Evolutionary conservation across 2,113 vertebrate species (phyloP), one percentile per base, ranked within the genome.

Genomic region (Crotophaga sulcirostris): DNA sequence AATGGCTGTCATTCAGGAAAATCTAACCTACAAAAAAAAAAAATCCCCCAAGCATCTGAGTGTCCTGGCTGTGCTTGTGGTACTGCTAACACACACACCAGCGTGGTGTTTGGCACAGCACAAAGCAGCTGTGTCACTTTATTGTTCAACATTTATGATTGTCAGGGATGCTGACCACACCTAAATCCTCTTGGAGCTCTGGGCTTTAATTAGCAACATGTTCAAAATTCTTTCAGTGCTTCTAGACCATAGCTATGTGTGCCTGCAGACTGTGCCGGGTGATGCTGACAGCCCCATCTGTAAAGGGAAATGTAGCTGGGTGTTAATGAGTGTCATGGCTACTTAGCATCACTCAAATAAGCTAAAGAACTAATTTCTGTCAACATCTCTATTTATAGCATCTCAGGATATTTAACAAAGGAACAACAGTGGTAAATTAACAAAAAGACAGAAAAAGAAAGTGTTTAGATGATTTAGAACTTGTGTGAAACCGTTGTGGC

Each of bases 221-320:
- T 70, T 64, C 62, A 72, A 87, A 95, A 92, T 91, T 58, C 16
- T 96, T 84, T 25, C 64, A 87, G 40, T 72, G 60, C 62, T 87
- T 87, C 86, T 72, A 64, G 66, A 33, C 0, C 3, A 47, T 11
- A 60, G 62, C 84, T 90, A 9, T 20, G 91, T 77, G 80, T 68
- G 82, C 42, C 55, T 59, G 67, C 29, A 76, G 72, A 67, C 10
- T 73, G 16, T n/a, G 78, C 13, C 2, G 13, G 7, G 5, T 44
- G 67, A 58, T 84, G 69, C 52, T 14, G 11, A 74, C 66, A 79
- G 21, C 42, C 38, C 29, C 4, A 2, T 47, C 47, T 80, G 47
- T 38, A 38, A 70, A 59, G 6, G 23, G 51, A 63, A 91, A 93
- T 56, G 72, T 25, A 55, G 33, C 54, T 18, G 63, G 36, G 52